These are phyloP conservation scores for Stramonita haemastoma DNA, from an alignment of 2,888 invertebrate species.

Conservation along the genomic window DNA sequence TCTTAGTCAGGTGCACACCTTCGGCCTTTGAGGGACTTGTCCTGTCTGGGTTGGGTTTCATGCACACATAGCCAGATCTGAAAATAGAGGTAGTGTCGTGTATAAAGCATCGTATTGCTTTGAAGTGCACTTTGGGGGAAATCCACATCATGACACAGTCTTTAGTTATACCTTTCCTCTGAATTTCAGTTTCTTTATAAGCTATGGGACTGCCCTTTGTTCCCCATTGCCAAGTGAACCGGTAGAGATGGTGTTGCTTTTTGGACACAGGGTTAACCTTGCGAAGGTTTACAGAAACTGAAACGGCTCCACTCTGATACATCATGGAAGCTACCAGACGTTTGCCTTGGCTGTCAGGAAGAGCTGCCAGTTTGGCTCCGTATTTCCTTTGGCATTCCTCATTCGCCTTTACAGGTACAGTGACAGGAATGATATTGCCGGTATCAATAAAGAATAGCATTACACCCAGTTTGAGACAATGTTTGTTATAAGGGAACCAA, in stretches of 20 bases:
- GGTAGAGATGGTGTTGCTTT: neutral
- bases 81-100: neutral
- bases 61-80: slow-evolving; percentile 22
- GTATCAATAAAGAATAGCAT: neutral
- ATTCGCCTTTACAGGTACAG: neutral
- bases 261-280: slow-evolving; percentile 4
- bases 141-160: slow-evolving; percentile 14
- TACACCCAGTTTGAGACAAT: neutral
- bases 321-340: neutral
- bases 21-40: neutral
- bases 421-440: neutral
- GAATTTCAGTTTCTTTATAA: neutral
- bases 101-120: neutral
- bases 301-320: neutral
- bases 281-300: neutral
- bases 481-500: slow-evolving; percentile 7
- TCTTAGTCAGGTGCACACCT: neutral
- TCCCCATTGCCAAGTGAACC: slow-evolving; percentile 41
- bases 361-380: neutral
- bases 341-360: neutral
- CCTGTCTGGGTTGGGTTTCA: slow-evolving; percentile 4
- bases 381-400: neutral
- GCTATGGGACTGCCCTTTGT: slow-evolving; percentile 26
- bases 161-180: neutral
- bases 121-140: neutral